Conservation (phyloP, 2,888 invertebrate genomes). For the Patella ulyssiponensis region DNA sequence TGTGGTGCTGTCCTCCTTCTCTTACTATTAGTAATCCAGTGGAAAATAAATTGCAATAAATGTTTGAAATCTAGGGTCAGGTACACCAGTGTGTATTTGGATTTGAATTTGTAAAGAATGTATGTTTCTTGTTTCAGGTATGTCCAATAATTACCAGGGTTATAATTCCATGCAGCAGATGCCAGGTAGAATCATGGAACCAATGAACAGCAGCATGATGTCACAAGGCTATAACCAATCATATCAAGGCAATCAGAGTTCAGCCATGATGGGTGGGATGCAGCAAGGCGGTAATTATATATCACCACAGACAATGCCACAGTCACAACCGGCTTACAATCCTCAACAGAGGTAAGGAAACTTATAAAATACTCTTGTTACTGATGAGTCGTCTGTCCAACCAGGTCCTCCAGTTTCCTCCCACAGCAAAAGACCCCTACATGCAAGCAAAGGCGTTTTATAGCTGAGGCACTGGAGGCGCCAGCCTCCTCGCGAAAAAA, state of each 20-base stretch:
- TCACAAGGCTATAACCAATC: constrained; percentile 57
- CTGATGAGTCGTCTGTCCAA: too few species aligned
- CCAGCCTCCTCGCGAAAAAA: too few species aligned
- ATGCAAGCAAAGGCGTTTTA: too few species aligned
- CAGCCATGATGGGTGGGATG: constrained; percentile 51
- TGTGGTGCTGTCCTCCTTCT: too few species aligned
- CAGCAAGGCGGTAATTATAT: constrained; percentile 56
- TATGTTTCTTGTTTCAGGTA: constrained; percentile 18
- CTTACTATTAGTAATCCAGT: too few species aligned
- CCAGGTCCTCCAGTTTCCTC: too few species aligned
- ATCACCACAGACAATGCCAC: constrained; percentile 45
- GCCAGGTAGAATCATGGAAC: constrained; percentile 47
- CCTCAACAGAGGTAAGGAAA: constrained; percentile 47
- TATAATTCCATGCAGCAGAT: constrained; percentile 48
- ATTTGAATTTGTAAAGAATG: too few species aligned
- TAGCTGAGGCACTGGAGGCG: too few species aligned
- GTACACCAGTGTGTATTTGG: too few species aligned
- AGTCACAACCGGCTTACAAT: constrained; percentile 47
- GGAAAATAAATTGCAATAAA: too few species aligned
- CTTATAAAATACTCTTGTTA: neutral
- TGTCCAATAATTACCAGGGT: constrained; percentile 43
- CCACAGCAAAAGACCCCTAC: too few species aligned
- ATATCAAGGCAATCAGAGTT: constrained; percentile 51
- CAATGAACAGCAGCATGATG: constrained; percentile 52
- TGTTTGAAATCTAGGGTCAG: too few species aligned